Conservation (phyloP, 2,113 vertebrate genomes). For the Pomatorhinus ruficollis region DNA sequence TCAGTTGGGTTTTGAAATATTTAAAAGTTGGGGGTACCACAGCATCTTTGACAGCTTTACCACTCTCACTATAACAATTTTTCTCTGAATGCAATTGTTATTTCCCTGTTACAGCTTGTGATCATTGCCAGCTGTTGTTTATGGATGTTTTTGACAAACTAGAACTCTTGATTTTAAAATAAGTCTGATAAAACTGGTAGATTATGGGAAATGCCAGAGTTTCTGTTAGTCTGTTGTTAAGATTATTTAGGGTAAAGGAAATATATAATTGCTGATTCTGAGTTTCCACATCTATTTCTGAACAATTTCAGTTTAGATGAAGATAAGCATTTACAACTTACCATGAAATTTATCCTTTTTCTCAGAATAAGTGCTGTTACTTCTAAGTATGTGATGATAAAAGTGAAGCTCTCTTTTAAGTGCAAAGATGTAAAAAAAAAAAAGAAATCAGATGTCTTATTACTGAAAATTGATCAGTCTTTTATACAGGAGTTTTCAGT, state of each 20-base stretch:
- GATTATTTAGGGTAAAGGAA: not conserved
- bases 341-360: not conserved
- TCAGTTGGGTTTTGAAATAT: not conserved
- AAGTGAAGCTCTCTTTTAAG: not conserved
- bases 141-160: not conserved
- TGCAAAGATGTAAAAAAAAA: not conserved
- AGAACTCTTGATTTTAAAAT: not conserved
- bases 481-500: not conserved
- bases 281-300: not conserved
- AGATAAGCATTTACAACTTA: not conserved
- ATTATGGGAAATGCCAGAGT: not conserved
- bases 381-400: not conserved
- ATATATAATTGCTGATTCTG: not conserved
- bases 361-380: not conserved
- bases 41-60: not conserved
- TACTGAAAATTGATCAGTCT: not conserved
- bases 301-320: not conserved
- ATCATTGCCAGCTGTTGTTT: not conserved
- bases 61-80: not conserved
- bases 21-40: not conserved
- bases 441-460: not conserved
- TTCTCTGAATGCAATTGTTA: not conserved
- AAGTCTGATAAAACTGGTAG: not conserved
- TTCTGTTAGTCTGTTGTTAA: not conserved
- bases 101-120: not conserved